Evolutionary conservation across 2,888 invertebrate species (phyloP).

Genomic region (Lasioglossum marginatum): DNA sequence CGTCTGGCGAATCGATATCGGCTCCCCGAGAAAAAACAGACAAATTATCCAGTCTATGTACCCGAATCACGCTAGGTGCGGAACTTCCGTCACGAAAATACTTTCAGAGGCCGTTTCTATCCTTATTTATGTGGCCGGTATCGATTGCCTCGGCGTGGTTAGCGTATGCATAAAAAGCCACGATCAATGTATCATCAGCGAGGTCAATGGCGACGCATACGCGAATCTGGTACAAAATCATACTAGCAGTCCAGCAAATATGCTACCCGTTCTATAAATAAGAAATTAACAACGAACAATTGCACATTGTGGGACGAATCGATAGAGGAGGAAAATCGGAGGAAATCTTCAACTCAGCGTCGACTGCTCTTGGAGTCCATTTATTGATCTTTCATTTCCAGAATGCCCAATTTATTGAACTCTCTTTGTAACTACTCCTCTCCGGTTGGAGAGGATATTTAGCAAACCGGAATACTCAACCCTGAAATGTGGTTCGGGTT

Average conservation of each 20-base stretch:
- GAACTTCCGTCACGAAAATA: conserved; percentile 35
- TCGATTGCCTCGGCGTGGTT: conserved; percentile 52
- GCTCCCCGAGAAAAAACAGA: conserved; percentile 21
- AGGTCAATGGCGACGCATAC: conserved; percentile 22
- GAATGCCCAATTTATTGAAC: background rate
- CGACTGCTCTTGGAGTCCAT: background rate
- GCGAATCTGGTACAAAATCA: conserved; percentile 1
- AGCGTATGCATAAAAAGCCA: conserved; percentile 52
- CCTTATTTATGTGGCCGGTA: conserved; percentile 57
- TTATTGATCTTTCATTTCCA: background rate
- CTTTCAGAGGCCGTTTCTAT: conserved; percentile 29
- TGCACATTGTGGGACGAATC: background rate
- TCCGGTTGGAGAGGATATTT: background rate
- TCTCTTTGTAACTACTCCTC: background rate
- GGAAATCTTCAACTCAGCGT: background rate
- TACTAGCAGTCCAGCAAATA: background rate
- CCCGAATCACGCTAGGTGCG: background rate
- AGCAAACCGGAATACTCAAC: too few species aligned
- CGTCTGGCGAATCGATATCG: conserved; percentile 36
- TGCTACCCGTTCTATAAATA: background rate
- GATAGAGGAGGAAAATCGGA: background rate
- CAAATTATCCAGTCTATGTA: conserved; percentile 27
- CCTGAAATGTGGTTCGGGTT: too few species aligned
- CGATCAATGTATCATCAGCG: conserved; percentile 62
- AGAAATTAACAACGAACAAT: background rate